Evolutionary conservation across 2,113 vertebrate genomes (phyloP).

Genomic region (Coracopsis vasa): DNA sequence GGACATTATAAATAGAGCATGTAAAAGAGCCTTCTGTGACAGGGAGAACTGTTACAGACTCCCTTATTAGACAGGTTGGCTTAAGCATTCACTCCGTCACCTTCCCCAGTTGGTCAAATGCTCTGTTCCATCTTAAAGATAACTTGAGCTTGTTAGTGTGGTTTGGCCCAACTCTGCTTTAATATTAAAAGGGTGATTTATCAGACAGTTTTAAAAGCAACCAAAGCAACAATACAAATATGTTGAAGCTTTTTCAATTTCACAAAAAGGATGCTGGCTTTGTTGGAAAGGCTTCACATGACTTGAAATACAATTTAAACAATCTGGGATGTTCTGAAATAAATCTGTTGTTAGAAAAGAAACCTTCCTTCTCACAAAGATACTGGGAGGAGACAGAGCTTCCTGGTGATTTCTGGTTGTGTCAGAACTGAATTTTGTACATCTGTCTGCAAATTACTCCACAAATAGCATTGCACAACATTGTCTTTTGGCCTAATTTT

Average conservation of each 20-base stretch:
- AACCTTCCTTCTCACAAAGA: not conserved
- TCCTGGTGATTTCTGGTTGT: not conserved
- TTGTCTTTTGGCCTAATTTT: not conserved
- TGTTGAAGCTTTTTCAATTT: not conserved
- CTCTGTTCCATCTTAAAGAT: not conserved
- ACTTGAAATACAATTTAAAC: not conserved
- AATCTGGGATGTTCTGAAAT: not conserved
- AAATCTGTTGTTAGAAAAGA: not conserved
- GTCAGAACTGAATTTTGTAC: not conserved
- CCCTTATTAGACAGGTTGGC: constrained; percentile 23
- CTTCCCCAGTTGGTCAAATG: not conserved
- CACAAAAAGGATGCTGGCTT: not conserved
- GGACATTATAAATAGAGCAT: constrained; percentile 55
- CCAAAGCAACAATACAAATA: not conserved
- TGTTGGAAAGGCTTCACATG: not conserved
- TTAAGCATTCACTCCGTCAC: not conserved
- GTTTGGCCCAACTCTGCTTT: not conserved
- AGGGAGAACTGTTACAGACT: constrained; percentile 9
- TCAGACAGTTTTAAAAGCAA: not conserved
- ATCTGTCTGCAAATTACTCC: not conserved
- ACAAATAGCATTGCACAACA: not conserved
- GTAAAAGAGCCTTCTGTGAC: constrained; percentile 41
- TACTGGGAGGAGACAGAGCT: not conserved
- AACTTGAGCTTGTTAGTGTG: not conserved
- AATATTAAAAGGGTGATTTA: not conserved